Percentiles rank a stretch among this genome's conserved stretches.
Evolutionary conservation across 1,140 invertebrate genomes (phyloP).

Genomic region (Heliconius melpomene): DNA sequence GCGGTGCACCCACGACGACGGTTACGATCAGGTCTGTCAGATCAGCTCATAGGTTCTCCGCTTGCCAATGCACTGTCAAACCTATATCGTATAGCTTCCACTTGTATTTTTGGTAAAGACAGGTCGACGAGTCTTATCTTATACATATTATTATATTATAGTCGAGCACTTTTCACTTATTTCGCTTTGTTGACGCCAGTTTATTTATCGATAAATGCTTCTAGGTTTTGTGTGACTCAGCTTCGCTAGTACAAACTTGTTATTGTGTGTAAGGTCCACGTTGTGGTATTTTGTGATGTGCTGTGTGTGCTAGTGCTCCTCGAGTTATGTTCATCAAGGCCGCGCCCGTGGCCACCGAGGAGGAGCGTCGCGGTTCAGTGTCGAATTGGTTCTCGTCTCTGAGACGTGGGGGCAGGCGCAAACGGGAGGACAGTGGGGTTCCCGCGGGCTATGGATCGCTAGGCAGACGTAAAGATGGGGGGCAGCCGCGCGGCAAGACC

Average conservation of each 20-base stretch:
- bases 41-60: constrained; percentile 43
- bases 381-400: constrained; percentile 89
- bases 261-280: constrained; percentile 44
- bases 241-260: constrained; percentile 53
- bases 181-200: constrained; percentile 60
- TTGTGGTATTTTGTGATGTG: constrained; percentile 68
- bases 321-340: constrained; percentile 81
- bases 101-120: constrained; percentile 56
- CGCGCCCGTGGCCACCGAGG: constrained; percentile 64
- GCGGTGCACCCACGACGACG: constrained; percentile 73
- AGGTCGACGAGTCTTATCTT: constrained; percentile 46
- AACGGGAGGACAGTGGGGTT: constrained; percentile 67
- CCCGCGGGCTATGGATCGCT: constrained; percentile 75
- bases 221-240: constrained; percentile 60
- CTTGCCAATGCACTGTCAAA: constrained; percentile 61
- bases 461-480: constrained; percentile 72
- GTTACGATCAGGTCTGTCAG: constrained; percentile 76
- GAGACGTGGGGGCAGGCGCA: constrained; percentile 81
- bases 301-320: constrained; percentile 57
- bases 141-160: constrained; percentile 27
- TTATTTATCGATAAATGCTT: constrained; percentile 61
- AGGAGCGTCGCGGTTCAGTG: constrained; percentile 83
- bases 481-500: constrained; percentile 77
- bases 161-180: constrained; percentile 68
- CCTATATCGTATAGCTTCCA: constrained; percentile 60